These are phyloP conservation scores for Branchipolynoe longqiensis DNA, from an alignment of 2,888 invertebrate species.

Conservation along the genomic window DNA sequence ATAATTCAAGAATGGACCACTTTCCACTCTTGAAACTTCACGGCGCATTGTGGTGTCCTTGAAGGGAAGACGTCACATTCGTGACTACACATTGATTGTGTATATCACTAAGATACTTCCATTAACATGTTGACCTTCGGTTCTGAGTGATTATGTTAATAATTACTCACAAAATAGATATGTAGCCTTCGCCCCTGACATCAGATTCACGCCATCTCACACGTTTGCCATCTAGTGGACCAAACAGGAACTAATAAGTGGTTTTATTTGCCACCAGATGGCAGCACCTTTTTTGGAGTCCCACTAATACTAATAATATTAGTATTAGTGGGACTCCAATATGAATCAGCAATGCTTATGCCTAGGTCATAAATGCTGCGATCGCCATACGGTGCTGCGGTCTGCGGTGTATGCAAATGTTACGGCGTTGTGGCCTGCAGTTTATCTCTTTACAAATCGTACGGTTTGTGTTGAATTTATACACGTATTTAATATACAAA, in stretches of 20 bases:
- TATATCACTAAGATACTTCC: neutral
- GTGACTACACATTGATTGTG: neutral
- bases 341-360: too few relatives aligned
- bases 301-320: too few relatives aligned
- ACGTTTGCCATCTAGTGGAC: neutral
- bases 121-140: neutral
- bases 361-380: too few relatives aligned
- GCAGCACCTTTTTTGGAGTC: too few relatives aligned
- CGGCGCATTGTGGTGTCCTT: neutral
- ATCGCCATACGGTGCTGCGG: too few relatives aligned
- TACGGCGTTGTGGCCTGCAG: too few relatives aligned
- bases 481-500: too few relatives aligned
- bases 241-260: neutral
- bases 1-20: neutral
- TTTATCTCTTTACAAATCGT: too few relatives aligned
- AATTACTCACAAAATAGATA: neutral
- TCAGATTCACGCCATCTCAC: neutral
- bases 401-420: too few relatives aligned
- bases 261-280: neutral
- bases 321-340: too few relatives aligned
- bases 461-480: too few relatives aligned
- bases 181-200: conserved; percentile 5
- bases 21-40: neutral
- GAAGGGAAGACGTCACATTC: neutral
- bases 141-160: neutral